Evolutionary conservation across 2,797 vertebrate species (phyloP).

Genomic region (Leptodactylus fallax): DNA sequence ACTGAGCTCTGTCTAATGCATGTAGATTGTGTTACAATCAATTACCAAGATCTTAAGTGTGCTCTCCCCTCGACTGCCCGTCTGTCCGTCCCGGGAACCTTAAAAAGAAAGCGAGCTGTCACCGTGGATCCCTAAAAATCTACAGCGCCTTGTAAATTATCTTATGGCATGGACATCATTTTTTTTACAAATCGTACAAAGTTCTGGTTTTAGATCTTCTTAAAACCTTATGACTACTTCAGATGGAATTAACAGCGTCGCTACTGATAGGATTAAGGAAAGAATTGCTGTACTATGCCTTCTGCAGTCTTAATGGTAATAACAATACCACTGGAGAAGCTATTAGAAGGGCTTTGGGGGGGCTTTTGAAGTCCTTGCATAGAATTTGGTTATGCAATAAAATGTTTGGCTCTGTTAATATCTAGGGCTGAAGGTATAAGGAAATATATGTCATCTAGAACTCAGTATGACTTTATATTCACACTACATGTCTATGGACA

Average conservation of each 20-base stretch:
- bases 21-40: slow-evolving; percentile 64
- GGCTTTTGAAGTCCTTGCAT: not conserved
- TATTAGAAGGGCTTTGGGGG: not conserved
- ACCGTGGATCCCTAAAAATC: slow-evolving; percentile 13
- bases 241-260: not conserved
- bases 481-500: too few relatives aligned
- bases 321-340: not conserved
- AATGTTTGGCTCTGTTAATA: not conserved
- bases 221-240: slow-evolving; percentile 3
- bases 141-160: not conserved
- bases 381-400: not conserved
- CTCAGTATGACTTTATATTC: too few relatives aligned
- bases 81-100: slow-evolving; percentile 38
- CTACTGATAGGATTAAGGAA: slow-evolving; percentile 1
- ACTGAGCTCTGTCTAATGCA: slow-evolving; percentile 61
- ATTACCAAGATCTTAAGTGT: slow-evolving; percentile 63
- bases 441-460: not conserved
- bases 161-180: not conserved
- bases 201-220: not conserved
- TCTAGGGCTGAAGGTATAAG: not conserved
- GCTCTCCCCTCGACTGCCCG: slow-evolving; percentile 41
- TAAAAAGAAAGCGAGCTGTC: slow-evolving; percentile 24
- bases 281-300: not conserved
- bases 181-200: not conserved
- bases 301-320: not conserved